Evolutionary conservation across 2,113 vertebrate species (phyloP), one percentile per base, ranked within the genome.

Genomic region (Meriones unguiculatus): DNA sequence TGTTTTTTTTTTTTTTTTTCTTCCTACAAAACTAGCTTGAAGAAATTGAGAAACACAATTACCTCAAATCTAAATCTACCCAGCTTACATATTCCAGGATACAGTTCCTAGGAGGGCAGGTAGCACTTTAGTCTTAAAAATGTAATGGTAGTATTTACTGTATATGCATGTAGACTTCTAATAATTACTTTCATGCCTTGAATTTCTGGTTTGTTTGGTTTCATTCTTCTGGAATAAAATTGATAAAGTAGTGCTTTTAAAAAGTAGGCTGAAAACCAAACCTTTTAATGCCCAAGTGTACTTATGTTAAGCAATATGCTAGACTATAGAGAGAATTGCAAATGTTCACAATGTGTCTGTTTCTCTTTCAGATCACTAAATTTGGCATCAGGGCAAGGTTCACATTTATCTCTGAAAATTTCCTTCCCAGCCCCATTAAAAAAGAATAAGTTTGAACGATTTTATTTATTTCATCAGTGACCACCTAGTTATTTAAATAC

Each of bases 341-440:
- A 50, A 24, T 59, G 17, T 57, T 90, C n/a, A 67, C 35, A 75
- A 0, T 57, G 90, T 75, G 62, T 64, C 54, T 70, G 5, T 52
- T 92, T 96, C 35, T 89, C 67, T 96, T 96, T 87, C 41, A 96
- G 78, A 72, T 85, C 69, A 75, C 69, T 92, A 69, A 81, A 80
- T 13, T 89, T 86, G 54, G 35, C 41, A 91, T 88, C 81, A 91
- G 62, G 93, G 46, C 89, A 97, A 92, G 30, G 65, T 38, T 41
- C 22, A 35, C 32, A 86, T 67, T 72, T 94, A 89, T 38, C 54
- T 89, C 54, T 78, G 93, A 77, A 93, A 90, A 70, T 82, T 91
- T 95, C 50, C 89, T 80, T 82, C 35, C 24, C 57, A 46, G 28
- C n/a, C 70, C 80, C 50, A 52, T n/a, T 78, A 32, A 72, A 46